These are phyloP conservation scores for Drosophila athabasca DNA, from an alignment of 1,140 invertebrate genomes.

Conservation along the genomic window DNA sequence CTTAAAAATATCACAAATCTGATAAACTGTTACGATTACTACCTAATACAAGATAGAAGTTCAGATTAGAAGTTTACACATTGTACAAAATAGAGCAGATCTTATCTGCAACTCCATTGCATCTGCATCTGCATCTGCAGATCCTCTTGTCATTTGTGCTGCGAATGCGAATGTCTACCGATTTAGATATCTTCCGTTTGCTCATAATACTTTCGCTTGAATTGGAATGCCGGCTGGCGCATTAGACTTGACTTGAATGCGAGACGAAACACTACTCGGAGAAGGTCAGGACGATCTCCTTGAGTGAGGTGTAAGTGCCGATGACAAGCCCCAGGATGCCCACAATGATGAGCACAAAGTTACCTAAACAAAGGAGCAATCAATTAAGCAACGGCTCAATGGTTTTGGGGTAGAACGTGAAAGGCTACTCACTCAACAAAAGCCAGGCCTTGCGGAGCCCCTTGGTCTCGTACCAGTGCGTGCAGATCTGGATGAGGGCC, in stretches of 20 bases:
- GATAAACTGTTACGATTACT: slow-evolving; percentile 45
- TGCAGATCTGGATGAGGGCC: slow-evolving; percentile 90
- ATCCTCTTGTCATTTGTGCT: slow-evolving; percentile 42
- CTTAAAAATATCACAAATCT: slow-evolving; percentile 80
- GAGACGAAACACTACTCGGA: slow-evolving; percentile 44
- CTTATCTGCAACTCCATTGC: slow-evolving; percentile 16
- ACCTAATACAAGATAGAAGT: slow-evolving; percentile 48
- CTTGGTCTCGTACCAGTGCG: slow-evolving; percentile 86
- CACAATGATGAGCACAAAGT: slow-evolving; percentile 88
- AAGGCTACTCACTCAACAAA: slow-evolving; percentile 59
- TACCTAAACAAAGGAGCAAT: slow-evolving; percentile 84
- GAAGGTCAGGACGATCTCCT: slow-evolving; percentile 86
- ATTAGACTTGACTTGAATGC: slow-evolving; percentile 28
- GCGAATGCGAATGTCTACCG: slow-evolving; percentile 43
- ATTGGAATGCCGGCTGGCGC: slow-evolving; percentile 61
- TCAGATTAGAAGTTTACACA: slow-evolving; percentile 45
- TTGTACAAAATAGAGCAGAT: slow-evolving; percentile 20
- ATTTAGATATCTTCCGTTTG: slow-evolving; percentile 48
- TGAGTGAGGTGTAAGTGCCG: slow-evolving; percentile 89
- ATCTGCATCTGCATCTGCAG: slow-evolving; percentile 15
- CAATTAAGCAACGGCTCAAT: background rate
- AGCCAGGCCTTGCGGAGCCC: slow-evolving; percentile 76
- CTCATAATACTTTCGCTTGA: slow-evolving; percentile 75
- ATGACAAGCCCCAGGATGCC: slow-evolving; percentile 88
- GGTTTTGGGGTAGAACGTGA: too few species aligned